phyloP scores from a whole-genome alignment of 1,140 invertebrate species.

The Zaprionus camerounensis region DNA sequence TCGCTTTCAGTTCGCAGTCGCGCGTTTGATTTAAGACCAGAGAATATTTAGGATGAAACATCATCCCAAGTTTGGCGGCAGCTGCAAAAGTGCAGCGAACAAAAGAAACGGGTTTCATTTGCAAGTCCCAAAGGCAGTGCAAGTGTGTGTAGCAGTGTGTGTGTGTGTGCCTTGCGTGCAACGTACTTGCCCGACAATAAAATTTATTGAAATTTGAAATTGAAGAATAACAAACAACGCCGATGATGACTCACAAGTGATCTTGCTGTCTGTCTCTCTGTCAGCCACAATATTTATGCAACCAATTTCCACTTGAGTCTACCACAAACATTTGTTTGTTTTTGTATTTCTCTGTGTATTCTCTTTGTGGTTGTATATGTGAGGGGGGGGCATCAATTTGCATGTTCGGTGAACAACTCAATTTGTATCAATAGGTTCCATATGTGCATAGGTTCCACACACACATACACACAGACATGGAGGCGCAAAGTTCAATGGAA shows the following conservation, averaged over 20 bases:
- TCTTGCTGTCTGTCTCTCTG: background rate
- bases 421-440: constrained; percentile 46
- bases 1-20: constrained; percentile 57
- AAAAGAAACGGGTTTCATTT: constrained; percentile 68
- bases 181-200: constrained; percentile 19
- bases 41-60: constrained; percentile 59
- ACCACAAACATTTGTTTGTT: constrained; percentile 70
- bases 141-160: constrained; percentile 5
- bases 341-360: constrained; percentile 20
- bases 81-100: constrained; percentile 73
- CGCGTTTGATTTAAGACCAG: constrained; percentile 56
- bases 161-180: constrained; percentile 46
- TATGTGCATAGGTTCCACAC: constrained; percentile 14
- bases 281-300: constrained; percentile 63
- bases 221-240: constrained; percentile 18
- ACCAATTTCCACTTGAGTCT: constrained; percentile 60
- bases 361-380: background rate
- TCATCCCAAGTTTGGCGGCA: constrained; percentile 43
- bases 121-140: constrained; percentile 48
- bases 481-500: constrained; percentile 71
- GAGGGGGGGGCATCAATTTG: constrained; percentile 45
- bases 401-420: constrained; percentile 65
- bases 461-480: background rate
- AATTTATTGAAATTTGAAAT: constrained; percentile 54
- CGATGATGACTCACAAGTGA: constrained; percentile 63